Conservation (phyloP, 92 coral and sea anemone genomes). For the Porites cylindrica region DNA sequence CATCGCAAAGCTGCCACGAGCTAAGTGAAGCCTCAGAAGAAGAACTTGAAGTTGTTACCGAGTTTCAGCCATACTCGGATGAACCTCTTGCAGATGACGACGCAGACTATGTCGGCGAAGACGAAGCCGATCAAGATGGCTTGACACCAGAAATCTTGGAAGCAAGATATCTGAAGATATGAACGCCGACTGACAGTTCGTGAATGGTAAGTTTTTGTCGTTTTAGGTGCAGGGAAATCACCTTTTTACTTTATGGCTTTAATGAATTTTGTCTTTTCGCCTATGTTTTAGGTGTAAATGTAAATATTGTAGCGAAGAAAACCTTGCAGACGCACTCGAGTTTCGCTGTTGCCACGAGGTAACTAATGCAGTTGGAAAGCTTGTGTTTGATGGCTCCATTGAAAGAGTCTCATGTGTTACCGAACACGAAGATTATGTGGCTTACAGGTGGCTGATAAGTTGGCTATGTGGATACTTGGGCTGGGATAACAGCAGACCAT, state of each 20-base stretch:
- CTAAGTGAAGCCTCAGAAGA: too few relatives aligned
- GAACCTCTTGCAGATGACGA: too few relatives aligned
- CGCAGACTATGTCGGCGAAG: neutral
- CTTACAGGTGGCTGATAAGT: too few relatives aligned
- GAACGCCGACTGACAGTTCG: neutral
- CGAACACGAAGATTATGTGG: slow-evolving; percentile 42
- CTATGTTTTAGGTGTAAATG: slow-evolving; percentile 10
- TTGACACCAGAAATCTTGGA: neutral
- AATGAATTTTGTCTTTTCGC: neutral
- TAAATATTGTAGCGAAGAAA: slow-evolving; percentile 2
- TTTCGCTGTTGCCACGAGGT: slow-evolving; percentile 39
- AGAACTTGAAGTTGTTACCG: too few relatives aligned
- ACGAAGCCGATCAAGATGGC: neutral
- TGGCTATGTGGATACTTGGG: too few relatives aligned
- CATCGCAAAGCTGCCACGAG: too few relatives aligned
- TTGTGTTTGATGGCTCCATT: neutral
- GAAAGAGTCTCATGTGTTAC: slow-evolving; percentile 5
- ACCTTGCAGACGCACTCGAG: slow-evolving; percentile 11
- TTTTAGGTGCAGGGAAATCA: neutral
- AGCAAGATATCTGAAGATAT: neutral
- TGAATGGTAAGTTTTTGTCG: neutral
- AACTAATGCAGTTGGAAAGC: slow-evolving; percentile 10
- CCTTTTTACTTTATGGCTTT: neutral
- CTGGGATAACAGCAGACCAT: too few relatives aligned
- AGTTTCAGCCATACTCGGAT: too few relatives aligned